Evolutionary conservation across 2,797 vertebrate genomes (phyloP), one percentile per base, ranked within the genome.

Genomic region (Sebastes baramenuke): DNA sequence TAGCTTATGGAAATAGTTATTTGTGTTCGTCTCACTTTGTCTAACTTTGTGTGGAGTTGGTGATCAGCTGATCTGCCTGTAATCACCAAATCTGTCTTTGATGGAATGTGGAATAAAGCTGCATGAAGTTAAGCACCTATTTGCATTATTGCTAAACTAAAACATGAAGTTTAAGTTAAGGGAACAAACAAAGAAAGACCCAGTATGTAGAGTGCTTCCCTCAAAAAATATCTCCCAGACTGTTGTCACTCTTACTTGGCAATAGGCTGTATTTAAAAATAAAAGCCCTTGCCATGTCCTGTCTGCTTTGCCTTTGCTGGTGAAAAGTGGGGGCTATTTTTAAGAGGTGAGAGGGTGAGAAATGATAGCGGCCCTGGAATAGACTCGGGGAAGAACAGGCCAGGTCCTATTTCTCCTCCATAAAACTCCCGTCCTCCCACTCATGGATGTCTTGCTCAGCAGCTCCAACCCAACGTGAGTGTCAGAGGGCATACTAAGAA

Each of bases 281-380:
- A 91, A 89, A 94, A 86, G 84, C 75, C 88, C 85, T 93, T 87
- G 89, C 90, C 70, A 54, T 77, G 90, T 85, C 84, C 89, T 89
- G 77, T 86, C 80, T 81, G 81, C 92, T 86, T 93, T 87, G 87
- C 92, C 91, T 94, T 94, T 94, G 93, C 92, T 74, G 92, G 91
- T 91, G 87, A 92, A 92, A 87, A 84, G 86, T 85, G 69, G 67
- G 52, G 80, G 80, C 94, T 96, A 96, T 96, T 96, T 95, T 93
- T 95, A 94, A 92, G 82, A 83, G 80, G 89, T 89, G 91, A 90
- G 90, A 87, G 90, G 86, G 85, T 83, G 90, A 90, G 89, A 92
- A 87, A 78, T 88, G 92, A 93, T 92, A 91, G 89, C 89, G 2
- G 73, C 83, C 87, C 93, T 87, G 86, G 91, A 94, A 94, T 94